Percentiles rank a stretch among this genome's conserved stretches.
phyloP scores from a whole-genome alignment of 2,888 invertebrate genomes.

The Volucella zonaria region DNA sequence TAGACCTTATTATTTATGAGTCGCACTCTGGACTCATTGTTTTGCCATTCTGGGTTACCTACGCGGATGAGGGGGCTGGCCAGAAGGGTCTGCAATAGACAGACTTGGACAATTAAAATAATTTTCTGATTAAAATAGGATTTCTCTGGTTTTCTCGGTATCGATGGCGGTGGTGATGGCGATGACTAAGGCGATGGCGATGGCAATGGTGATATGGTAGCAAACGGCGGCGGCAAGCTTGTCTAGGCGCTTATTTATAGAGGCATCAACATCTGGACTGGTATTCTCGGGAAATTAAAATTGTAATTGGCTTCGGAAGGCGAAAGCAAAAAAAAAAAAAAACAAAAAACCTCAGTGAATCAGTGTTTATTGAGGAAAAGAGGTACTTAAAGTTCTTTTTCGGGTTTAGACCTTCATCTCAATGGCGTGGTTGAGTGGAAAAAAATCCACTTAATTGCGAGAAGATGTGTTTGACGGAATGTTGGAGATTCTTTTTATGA shows the following conservation, averaged over 20 bases:
- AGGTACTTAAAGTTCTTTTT: background rate
- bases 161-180: background rate
- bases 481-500: no score
- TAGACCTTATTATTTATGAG: slow-evolving; percentile 71
- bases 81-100: slow-evolving; percentile 4
- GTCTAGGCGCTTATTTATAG: slow-evolving; percentile 52
- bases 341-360: background rate
- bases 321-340: no score
- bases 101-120: slow-evolving; percentile 57
- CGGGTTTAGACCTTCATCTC: slow-evolving; percentile 18
- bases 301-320: slow-evolving; percentile 25
- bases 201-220: background rate
- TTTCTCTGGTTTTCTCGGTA: slow-evolving; percentile 39
- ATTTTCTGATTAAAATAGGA: slow-evolving; percentile 66
- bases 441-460: slow-evolving; percentile 17
- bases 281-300: slow-evolving; percentile 52
- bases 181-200: no score
- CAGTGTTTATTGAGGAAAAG: background rate
- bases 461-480: background rate
- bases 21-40: slow-evolving; percentile 5
- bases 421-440: background rate
- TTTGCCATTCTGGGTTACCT: slow-evolving; percentile 19
- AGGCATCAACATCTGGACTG: slow-evolving; percentile 51
- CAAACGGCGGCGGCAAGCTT: slow-evolving; percentile 35
- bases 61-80: background rate